Evolutionary conservation across 1,140 invertebrate genomes (phyloP).

Genomic region (Theocolax elegans): DNA sequence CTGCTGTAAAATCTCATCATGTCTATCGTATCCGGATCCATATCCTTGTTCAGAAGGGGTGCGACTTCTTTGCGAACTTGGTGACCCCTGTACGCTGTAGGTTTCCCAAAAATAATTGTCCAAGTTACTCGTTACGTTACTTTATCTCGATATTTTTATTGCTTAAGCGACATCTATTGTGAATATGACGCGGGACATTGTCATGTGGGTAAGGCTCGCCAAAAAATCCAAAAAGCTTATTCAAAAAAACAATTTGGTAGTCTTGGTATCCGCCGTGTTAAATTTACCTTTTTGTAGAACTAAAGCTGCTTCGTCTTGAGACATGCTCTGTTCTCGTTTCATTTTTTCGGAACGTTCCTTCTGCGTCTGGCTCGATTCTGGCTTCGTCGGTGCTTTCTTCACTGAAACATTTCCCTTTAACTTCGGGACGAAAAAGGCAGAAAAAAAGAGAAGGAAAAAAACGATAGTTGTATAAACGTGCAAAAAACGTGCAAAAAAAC

Average conservation of each 20-base stretch:
- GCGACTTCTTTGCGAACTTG: slow-evolving; percentile 74
- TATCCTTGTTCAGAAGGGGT: slow-evolving; percentile 72
- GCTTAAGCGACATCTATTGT: background rate
- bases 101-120: no score
- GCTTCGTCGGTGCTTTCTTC: slow-evolving; percentile 57
- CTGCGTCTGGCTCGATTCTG: slow-evolving; percentile 2
- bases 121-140: no score
- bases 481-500: background rate
- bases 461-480: slow-evolving; percentile 46
- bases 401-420: slow-evolving; percentile 63
- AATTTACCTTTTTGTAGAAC: slow-evolving; percentile 76
- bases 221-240: slow-evolving; percentile 12
- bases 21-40: slow-evolving; percentile 75
- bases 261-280: no score
- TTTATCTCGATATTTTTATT: no score
- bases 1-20: slow-evolving; percentile 79
- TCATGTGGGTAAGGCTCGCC: slow-evolving; percentile 13
- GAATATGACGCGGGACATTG: no score
- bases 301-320: slow-evolving; percentile 75
- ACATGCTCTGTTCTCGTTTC: slow-evolving; percentile 45
- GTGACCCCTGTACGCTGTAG: slow-evolving; percentile 77
- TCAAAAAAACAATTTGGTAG: no score
- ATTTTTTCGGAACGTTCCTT: slow-evolving; percentile 37
- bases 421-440: slow-evolving; percentile 35
- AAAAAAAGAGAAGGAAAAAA: slow-evolving; percentile 21